phyloP scores from a whole-genome alignment of 2,888 invertebrate species.

The Napeogenes inachia region DNA sequence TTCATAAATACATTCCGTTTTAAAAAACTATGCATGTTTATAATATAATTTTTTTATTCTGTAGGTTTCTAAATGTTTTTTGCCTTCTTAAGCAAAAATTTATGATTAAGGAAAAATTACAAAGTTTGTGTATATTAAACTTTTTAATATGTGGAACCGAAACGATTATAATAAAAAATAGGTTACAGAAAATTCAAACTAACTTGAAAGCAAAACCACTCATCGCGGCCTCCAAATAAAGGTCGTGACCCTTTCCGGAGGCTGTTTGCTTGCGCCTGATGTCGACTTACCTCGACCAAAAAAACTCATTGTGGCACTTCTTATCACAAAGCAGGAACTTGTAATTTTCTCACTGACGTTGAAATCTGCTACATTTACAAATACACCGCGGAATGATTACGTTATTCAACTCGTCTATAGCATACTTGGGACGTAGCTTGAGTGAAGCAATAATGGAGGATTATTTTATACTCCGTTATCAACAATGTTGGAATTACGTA shows the following conservation, averaged over 20 bases:
- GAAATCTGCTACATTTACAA: slow-evolving; percentile 49
- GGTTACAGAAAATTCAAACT: slow-evolving; percentile 30
- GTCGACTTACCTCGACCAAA: slow-evolving; percentile 62
- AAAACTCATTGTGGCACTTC: slow-evolving; percentile 69
- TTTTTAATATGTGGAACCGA: slow-evolving; percentile 3
- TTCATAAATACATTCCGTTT: too few species aligned
- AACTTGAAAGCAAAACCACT: slow-evolving; percentile 33
- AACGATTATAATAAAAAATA: slow-evolving; percentile 21
- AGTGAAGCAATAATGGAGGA: slow-evolving; percentile 18
- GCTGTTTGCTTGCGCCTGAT: slow-evolving; percentile 64
- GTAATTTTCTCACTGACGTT: slow-evolving; percentile 58
- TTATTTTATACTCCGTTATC: slow-evolving; percentile 16
- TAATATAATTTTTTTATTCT: too few species aligned
- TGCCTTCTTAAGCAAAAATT: too few species aligned
- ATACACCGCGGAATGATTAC: slow-evolving; percentile 31
- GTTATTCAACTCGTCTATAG: slow-evolving; percentile 17
- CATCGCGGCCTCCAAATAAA: slow-evolving; percentile 52
- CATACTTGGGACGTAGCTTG: slow-evolving; percentile 15
- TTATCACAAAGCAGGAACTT: slow-evolving; percentile 59
- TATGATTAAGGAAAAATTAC: too few species aligned
- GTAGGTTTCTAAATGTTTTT: too few species aligned
- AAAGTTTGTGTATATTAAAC: not conserved
- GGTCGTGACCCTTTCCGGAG: slow-evolving; percentile 65
- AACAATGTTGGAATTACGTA: not conserved
- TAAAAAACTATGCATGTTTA: too few species aligned